Conservation (phyloP, 2,888 invertebrate species). For the Drosophila mimica region DNA sequence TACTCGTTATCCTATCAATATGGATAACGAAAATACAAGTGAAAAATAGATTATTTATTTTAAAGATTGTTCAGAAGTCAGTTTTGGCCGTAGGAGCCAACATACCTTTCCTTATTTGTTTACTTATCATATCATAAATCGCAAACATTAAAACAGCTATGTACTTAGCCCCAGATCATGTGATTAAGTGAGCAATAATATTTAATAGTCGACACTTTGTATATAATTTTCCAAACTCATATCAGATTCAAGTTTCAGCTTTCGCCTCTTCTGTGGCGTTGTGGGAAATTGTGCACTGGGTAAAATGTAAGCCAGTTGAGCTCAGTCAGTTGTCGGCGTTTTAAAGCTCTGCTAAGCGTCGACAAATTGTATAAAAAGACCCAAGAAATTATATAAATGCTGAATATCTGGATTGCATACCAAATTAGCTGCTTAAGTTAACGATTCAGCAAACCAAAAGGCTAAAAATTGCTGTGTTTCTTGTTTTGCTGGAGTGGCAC, state of each 20-base stretch:
- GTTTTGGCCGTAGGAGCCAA: background rate
- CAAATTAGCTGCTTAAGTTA: slow-evolving; percentile 64
- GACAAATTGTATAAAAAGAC: slow-evolving; percentile 59
- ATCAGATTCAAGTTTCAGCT: background rate
- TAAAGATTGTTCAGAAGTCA: background rate
- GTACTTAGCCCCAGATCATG: background rate
- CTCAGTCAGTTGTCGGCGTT: slow-evolving; percentile 13
- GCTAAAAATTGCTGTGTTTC: slow-evolving; percentile 15
- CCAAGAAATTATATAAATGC: slow-evolving; percentile 72
- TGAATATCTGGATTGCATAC: slow-evolving; percentile 74
- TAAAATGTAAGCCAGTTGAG: slow-evolving; percentile 17
- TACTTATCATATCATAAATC: background rate
- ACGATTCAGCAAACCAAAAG: slow-evolving; percentile 14
- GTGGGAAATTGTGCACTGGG: slow-evolving; percentile 2
- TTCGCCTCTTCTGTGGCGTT: slow-evolving; percentile 10
- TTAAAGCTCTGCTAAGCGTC: slow-evolving; percentile 46
- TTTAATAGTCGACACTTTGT: background rate
- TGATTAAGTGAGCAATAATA: background rate
- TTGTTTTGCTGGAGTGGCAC: slow-evolving; percentile 44
- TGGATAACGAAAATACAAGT: background rate
- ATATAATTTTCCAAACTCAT: background rate
- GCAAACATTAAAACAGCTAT: background rate
- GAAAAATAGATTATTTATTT: background rate
- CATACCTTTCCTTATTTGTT: background rate
- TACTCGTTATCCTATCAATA: background rate